Conservation (phyloP, 2,113 vertebrate genomes). For the Mobula birostris region DNA sequence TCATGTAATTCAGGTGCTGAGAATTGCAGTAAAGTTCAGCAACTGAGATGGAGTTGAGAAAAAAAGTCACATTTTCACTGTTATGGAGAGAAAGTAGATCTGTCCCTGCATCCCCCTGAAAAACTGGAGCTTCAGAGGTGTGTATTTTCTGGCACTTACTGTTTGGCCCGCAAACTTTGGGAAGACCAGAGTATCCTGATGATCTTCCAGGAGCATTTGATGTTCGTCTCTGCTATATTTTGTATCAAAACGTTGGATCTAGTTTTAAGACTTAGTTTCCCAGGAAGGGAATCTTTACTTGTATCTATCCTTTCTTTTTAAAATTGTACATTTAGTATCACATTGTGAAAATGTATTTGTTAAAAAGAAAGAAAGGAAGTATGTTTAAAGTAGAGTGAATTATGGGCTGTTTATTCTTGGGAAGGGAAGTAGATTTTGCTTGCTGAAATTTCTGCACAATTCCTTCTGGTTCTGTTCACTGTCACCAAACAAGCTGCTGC, state of each 20-base stretch:
- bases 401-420: background rate
- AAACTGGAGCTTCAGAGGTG: background rate
- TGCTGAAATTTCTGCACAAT: background rate
- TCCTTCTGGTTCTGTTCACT: background rate
- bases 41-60: too few species aligned
- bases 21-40: too few species aligned
- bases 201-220: too few species aligned
- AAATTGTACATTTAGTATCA: background rate
- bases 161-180: too few species aligned
- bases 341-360: background rate
- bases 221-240: background rate
- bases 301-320: too few species aligned
- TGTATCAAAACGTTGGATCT: background rate
- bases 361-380: background rate
- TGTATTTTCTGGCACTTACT: background rate
- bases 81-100: too few species aligned
- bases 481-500: background rate
- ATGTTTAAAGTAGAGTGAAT: background rate
- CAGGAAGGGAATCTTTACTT: background rate
- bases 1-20: too few species aligned
- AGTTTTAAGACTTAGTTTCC: background rate
- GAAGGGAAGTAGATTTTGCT: background rate
- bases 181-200: too few species aligned
- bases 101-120: background rate
- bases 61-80: too few species aligned